phyloP scores from a whole-genome alignment of 2,888 invertebrate species.

The Oegoconia quadripuncta region DNA sequence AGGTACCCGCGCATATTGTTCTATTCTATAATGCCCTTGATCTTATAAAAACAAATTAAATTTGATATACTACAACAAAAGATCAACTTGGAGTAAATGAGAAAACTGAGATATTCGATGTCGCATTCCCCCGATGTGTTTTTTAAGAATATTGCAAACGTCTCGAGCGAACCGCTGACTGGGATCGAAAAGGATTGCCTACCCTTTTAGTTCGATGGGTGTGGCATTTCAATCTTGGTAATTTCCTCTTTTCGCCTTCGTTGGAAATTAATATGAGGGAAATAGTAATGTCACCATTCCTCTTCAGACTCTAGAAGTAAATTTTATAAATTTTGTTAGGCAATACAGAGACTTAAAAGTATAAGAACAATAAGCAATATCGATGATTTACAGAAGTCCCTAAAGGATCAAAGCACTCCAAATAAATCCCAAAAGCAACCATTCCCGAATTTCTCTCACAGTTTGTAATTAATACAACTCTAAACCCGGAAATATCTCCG shows the following conservation, averaged over 20 bases:
- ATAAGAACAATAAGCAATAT: too few relatives aligned
- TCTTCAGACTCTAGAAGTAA: not conserved
- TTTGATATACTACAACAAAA: too few relatives aligned
- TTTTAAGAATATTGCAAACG: constrained; percentile 69
- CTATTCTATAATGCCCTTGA: too few relatives aligned
- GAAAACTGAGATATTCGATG: constrained; percentile 10
- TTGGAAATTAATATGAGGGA: constrained; percentile 11
- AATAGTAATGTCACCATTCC: not conserved
- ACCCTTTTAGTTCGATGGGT: constrained; percentile 42
- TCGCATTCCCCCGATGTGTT: constrained; percentile 30
- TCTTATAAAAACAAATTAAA: too few relatives aligned
- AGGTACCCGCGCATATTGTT: too few relatives aligned
- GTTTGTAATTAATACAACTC: constrained; percentile 70
- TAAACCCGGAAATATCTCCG: constrained; percentile 69
- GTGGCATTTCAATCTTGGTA: constrained; percentile 34
- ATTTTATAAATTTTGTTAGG: too few relatives aligned
- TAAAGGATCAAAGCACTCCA: constrained; percentile 11
- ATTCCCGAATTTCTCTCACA: constrained; percentile 9
- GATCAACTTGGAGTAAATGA: not conserved
- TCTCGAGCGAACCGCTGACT: constrained; percentile 52
- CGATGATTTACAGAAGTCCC: too few relatives aligned
- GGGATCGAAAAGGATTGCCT: constrained; percentile 59
- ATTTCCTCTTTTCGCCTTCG: constrained; percentile 30
- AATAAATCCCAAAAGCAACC: constrained; percentile 6
- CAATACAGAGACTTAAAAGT: too few relatives aligned